These are phyloP conservation scores for Donacobius atricapilla DNA, from an alignment of 2,113 vertebrate species.

Conservation along the genomic window DNA sequence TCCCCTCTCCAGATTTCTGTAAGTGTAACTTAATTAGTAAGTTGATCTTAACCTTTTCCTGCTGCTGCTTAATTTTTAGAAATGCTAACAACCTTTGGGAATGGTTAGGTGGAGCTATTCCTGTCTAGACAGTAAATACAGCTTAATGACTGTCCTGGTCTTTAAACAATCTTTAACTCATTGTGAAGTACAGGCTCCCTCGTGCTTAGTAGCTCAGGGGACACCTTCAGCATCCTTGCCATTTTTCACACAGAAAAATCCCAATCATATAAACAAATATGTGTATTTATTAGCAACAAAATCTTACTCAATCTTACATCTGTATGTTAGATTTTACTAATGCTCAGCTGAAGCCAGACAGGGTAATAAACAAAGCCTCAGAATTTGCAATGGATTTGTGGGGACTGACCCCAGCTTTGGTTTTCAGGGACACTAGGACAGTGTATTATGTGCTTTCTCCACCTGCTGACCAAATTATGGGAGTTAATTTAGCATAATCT, in stretches of 20 bases:
- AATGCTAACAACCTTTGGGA: conserved; percentile 69
- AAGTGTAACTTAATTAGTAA: conserved; percentile 62
- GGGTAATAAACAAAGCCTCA: neutral
- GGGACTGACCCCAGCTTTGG: neutral
- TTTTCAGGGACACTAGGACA: neutral
- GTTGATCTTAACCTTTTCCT: conserved; percentile 65
- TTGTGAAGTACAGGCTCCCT: neutral
- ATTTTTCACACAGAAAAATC: neutral
- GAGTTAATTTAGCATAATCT: neutral
- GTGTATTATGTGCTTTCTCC: neutral
- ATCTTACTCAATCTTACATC: neutral
- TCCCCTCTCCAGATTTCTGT: conserved; percentile 38
- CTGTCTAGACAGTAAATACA: conserved; percentile 70
- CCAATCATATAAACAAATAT: neutral
- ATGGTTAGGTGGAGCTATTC: conserved; percentile 68
- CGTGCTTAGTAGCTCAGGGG: neutral
- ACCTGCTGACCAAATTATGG: neutral
- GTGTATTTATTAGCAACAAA: neutral
- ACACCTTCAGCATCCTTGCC: neutral
- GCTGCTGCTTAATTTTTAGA: conserved; percentile 64
- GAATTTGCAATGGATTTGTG: neutral
- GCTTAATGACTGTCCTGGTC: conserved; percentile 56
- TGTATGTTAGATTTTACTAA: neutral
- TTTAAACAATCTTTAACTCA: conserved; percentile 50
- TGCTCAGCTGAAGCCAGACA: neutral